A percentile compares a stretch with the other conserved stretches of the same genome.
phyloP scores from a whole-genome alignment of 2,113 vertebrate genomes.

The Alethe diademata region DNA sequence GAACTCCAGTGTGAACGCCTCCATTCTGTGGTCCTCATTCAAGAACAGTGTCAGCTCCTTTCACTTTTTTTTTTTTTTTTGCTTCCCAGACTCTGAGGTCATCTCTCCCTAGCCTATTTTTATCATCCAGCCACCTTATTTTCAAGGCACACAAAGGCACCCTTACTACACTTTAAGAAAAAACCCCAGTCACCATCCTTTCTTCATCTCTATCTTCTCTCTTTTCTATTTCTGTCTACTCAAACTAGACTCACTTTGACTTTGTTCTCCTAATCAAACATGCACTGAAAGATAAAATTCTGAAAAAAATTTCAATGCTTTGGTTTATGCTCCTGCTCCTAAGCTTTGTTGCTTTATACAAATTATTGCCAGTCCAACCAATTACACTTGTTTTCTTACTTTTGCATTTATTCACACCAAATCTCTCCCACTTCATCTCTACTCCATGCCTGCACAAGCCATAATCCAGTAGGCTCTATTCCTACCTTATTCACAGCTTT shows the following conservation, averaged over 20 bases:
- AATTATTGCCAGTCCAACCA: neutral
- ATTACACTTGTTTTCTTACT: neutral
- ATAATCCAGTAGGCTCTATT: neutral
- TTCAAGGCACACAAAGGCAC: neutral
- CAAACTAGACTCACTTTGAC: neutral
- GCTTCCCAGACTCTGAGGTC: conserved; percentile 53
- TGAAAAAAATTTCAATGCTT: neutral
- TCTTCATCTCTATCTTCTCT: neutral
- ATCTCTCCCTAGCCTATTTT: conserved; percentile 26
- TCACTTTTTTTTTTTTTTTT: neutral
- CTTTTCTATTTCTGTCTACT: neutral
- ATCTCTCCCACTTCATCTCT: neutral
- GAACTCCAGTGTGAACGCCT: neutral
- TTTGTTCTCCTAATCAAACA: neutral
- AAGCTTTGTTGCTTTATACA: neutral
- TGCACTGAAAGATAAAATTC: neutral
- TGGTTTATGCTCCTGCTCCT: neutral
- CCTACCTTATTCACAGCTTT: neutral
- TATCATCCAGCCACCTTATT: neutral
- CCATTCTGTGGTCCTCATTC: neutral
- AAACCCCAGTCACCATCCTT: neutral
- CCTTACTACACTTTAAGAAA: neutral
- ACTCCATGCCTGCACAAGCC: neutral
- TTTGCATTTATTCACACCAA: neutral
- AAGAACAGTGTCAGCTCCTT: neutral